Evolutionary conservation across 1,140 invertebrate species (phyloP).

Genomic region (Trachelipus rathkii): DNA sequence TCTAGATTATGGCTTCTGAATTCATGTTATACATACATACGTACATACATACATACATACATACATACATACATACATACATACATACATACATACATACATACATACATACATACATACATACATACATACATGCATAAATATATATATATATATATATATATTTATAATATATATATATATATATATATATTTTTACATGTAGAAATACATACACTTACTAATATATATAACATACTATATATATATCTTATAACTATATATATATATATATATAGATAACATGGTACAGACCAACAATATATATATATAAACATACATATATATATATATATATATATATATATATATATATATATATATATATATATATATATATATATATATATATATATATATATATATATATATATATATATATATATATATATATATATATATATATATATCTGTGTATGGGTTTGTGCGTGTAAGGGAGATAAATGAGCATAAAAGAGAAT

Average conservation of each 20-base stretch:
- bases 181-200: too few species aligned
- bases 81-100: background rate
- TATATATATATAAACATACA: too few species aligned
- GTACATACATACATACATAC: background rate
- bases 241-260: too few species aligned
- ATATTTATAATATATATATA: background rate
- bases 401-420: background rate
- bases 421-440: background rate
- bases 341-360: conserved; percentile 18
- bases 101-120: background rate
- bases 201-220: too few species aligned
- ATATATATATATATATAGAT: too few species aligned
- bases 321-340: conserved; percentile 15
- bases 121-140: background rate
- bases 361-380: conserved; percentile 17
- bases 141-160: background rate
- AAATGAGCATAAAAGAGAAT: too few species aligned
- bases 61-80: conserved; percentile 2
- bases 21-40: too few species aligned
- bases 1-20: too few species aligned
- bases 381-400: conserved; percentile 16
- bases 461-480: too few species aligned
- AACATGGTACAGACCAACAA: too few species aligned
- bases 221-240: too few species aligned
- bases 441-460: too few species aligned